Conservation (phyloP, 2,888 invertebrate genomes). For the Synanthedon andrenaeformis region DNA sequence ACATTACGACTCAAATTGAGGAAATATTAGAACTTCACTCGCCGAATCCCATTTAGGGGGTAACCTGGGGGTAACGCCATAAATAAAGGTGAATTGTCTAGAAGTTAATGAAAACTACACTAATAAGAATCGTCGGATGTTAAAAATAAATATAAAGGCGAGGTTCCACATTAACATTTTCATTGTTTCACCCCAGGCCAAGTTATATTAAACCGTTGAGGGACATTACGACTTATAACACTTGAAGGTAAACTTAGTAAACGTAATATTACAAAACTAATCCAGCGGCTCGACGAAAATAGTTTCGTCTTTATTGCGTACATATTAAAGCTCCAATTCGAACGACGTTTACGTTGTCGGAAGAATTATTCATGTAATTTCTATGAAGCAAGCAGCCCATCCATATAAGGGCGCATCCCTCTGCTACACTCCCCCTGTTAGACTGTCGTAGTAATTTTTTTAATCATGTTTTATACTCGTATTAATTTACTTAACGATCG, state of each 20-base stretch:
- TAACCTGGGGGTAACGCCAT: slow-evolving; percentile 5
- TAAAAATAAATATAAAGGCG: slow-evolving; percentile 44
- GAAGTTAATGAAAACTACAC: slow-evolving; percentile 21
- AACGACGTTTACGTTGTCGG: slow-evolving; percentile 4
- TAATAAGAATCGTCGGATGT: slow-evolving; percentile 26
- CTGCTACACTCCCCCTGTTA: slow-evolving; percentile 26
- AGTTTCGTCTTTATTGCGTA: neutral
- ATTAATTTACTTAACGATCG: slow-evolving; percentile 68
- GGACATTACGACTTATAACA: slow-evolving; percentile 64
- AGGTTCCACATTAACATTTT: slow-evolving; percentile 52
- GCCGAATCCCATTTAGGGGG: slow-evolving; percentile 6
- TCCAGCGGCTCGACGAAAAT: neutral
- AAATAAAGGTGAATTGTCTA: slow-evolving; percentile 13
- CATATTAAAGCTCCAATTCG: slow-evolving; percentile 17
- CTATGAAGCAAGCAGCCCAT: slow-evolving; percentile 44
- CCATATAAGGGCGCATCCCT: slow-evolving; percentile 53
- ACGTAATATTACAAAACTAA: neutral
- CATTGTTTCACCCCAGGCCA: slow-evolving; percentile 53
- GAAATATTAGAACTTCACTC: no score
- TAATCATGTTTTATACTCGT: slow-evolving; percentile 68
- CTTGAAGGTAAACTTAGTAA: slow-evolving; percentile 39
- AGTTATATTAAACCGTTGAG: slow-evolving; percentile 58
- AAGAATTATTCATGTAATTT: slow-evolving; percentile 10
- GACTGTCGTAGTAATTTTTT: slow-evolving; percentile 63
- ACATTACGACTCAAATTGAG: no score